These are phyloP conservation scores for Pseudochirops cupreus DNA, from an alignment of 2,797 vertebrate species.

Conservation along the genomic window DNA sequence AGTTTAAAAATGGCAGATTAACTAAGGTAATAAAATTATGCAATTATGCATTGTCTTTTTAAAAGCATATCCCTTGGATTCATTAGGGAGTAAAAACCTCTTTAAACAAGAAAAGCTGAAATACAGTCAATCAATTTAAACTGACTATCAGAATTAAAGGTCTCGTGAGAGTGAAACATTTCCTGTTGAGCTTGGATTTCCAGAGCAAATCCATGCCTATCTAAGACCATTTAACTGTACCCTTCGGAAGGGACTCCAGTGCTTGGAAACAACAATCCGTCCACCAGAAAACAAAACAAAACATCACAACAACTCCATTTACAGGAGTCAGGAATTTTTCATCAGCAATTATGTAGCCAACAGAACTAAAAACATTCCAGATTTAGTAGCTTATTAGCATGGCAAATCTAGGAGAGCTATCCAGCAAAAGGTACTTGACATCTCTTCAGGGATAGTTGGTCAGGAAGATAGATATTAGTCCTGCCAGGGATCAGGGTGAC, in stretches of 20 bases:
- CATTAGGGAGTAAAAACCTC: constrained; percentile 16
- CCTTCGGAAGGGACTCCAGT: not conserved
- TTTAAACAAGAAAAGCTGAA: not conserved
- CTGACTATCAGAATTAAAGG: constrained; percentile 18
- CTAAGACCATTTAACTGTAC: not conserved
- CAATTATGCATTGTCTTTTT: too few species aligned
- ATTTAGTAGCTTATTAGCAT: not conserved
- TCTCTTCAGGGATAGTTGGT: not conserved
- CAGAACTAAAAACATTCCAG: not conserved
- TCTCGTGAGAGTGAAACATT: constrained; percentile 7
- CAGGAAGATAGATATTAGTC: not conserved
- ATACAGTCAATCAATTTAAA: constrained; percentile 17
- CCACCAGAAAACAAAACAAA: not conserved
- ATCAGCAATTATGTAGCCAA: constrained; percentile 12
- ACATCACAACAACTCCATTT: not conserved
- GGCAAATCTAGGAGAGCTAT: not conserved
- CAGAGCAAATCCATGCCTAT: not conserved
- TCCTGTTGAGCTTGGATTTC: not conserved
- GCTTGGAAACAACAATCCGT: not conserved
- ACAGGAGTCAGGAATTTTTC: constrained; percentile 3
- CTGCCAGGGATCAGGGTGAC: not conserved
- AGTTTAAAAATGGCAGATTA: not conserved
- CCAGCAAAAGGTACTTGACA: not conserved
- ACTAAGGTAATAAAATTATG: not conserved
- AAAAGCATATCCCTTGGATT: not conserved